Percentiles rank a stretch among this genome's conserved stretches.
phyloP scores from a whole-genome alignment of 2,797 vertebrate genomes.

The Ciconia nigra region DNA sequence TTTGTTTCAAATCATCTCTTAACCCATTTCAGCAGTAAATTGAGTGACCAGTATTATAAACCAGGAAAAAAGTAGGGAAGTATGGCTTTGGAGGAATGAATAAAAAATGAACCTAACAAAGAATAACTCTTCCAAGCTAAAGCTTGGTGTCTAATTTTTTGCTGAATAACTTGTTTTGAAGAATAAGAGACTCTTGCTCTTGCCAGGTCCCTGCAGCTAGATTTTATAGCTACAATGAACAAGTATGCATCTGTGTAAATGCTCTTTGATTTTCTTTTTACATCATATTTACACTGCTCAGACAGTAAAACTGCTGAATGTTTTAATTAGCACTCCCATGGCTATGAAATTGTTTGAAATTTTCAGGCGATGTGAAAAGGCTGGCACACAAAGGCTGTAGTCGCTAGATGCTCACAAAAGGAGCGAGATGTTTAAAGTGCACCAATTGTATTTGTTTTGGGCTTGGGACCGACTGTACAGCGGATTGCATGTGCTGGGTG shows the following conservation, averaged over 20 bases:
- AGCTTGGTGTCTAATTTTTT: neutral
- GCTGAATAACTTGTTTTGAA: constrained; percentile 18
- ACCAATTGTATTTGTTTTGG: constrained; percentile 25
- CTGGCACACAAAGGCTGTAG: constrained; percentile 1
- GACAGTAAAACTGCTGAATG: constrained; percentile 50
- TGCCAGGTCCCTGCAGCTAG: constrained; percentile 32
- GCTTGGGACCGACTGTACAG: neutral
- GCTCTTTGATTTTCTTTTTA: constrained; percentile 49
- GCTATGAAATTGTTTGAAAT: constrained; percentile 39
- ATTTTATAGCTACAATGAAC: constrained; percentile 57
- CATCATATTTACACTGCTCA: constrained; percentile 45
- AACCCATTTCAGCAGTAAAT: neutral
- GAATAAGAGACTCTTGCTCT: neutral
- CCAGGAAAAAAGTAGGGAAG: neutral
- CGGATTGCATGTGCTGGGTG: neutral
- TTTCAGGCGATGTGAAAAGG: neutral
- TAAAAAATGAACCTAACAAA: neutral
- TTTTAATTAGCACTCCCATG: constrained; percentile 51
- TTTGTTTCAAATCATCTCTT: constrained; percentile 33
- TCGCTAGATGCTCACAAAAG: constrained; percentile 7
- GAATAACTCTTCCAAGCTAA: constrained; percentile 9
- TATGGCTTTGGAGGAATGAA: neutral
- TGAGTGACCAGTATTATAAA: neutral
- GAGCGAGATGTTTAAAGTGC: neutral
- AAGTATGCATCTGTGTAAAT: constrained; percentile 57